Conservation (phyloP, 2,888 invertebrate species). For the Thera britannica region DNA sequence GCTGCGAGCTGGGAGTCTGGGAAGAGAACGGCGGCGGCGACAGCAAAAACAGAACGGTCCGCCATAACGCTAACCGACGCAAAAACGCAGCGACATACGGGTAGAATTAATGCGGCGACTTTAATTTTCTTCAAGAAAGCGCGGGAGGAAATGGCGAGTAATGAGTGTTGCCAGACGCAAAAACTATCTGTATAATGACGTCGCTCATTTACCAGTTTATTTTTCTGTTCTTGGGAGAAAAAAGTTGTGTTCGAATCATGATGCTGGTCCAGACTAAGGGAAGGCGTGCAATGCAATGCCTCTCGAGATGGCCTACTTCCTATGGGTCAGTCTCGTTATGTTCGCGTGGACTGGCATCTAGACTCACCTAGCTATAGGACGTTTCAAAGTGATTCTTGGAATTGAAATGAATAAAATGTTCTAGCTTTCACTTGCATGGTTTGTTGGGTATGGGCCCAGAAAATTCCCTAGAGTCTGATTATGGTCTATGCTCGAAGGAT, state of each 20-base stretch:
- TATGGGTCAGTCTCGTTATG: no score
- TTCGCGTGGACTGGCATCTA: no score
- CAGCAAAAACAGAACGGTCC: constrained; percentile 70
- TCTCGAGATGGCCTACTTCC: no score
- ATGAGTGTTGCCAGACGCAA: constrained; percentile 79
- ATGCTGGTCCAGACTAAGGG: constrained; percentile 10
- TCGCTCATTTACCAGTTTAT: constrained; percentile 68
- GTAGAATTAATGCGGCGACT: constrained; percentile 81
- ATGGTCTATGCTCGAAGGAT: no score
- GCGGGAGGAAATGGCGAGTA: constrained; percentile 80
- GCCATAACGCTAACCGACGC: constrained; percentile 72
- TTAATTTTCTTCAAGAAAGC: constrained; percentile 84
- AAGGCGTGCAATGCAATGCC: not conserved
- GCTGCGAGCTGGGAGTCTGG: constrained; percentile 66
- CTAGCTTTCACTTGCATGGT: no score
- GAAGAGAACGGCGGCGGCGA: constrained; percentile 68
- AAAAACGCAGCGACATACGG: constrained; percentile 71
- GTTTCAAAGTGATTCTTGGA: no score
- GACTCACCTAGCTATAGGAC: no score
- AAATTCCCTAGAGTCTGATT: no score
- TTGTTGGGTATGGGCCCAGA: no score
- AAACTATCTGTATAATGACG: constrained; percentile 76
- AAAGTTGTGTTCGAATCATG: constrained; percentile 55
- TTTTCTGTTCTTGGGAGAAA: constrained; percentile 56
- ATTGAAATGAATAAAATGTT: no score